Evolutionary conservation across 2,888 invertebrate genomes (phyloP).

Genomic region (Gasteruption jaculator): DNA sequence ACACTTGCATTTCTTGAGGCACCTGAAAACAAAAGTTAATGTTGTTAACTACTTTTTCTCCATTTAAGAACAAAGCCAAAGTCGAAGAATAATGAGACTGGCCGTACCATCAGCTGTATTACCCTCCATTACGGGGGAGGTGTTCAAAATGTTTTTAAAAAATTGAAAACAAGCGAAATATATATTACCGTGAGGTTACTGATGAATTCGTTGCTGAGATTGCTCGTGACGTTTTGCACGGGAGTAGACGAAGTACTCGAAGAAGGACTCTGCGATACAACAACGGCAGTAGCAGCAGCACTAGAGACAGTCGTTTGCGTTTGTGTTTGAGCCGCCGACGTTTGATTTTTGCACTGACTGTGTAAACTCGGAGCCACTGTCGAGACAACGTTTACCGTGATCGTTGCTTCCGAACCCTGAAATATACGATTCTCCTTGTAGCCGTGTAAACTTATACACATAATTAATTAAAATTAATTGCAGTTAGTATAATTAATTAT

Average conservation of each 20-base stretch:
- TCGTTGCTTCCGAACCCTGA: conserved; percentile 39
- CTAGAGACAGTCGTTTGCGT: conserved; percentile 35
- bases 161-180: conserved; percentile 4
- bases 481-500: background rate
- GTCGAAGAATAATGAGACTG: conserved; percentile 28
- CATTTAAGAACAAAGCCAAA: too few species aligned
- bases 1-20: conserved; percentile 29
- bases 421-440: too few species aligned
- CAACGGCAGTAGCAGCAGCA: conserved; percentile 24
- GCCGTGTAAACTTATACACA: too few species aligned
- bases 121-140: too few species aligned
- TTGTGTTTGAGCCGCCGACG: conserved; percentile 47
- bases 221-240: conserved; percentile 31
- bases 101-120: conserved; percentile 24
- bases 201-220: conserved; percentile 29
- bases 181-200: conserved; percentile 35
- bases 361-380: conserved; percentile 35
- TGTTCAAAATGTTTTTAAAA: conserved; percentile 8
- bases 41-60: conserved; percentile 4
- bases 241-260: conserved; percentile 25
- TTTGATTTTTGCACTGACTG: conserved; percentile 42
- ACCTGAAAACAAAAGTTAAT: conserved; percentile 20
- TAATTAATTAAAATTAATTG: background rate
- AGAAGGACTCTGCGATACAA: conserved; percentile 35
- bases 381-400: conserved; percentile 36